A percentile compares a stretch with the other conserved stretches of the same genome.
These are phyloP conservation scores for Helicolenus hilgendorfi DNA, from an alignment of 2,797 vertebrate species.

Conservation along the genomic window DNA sequence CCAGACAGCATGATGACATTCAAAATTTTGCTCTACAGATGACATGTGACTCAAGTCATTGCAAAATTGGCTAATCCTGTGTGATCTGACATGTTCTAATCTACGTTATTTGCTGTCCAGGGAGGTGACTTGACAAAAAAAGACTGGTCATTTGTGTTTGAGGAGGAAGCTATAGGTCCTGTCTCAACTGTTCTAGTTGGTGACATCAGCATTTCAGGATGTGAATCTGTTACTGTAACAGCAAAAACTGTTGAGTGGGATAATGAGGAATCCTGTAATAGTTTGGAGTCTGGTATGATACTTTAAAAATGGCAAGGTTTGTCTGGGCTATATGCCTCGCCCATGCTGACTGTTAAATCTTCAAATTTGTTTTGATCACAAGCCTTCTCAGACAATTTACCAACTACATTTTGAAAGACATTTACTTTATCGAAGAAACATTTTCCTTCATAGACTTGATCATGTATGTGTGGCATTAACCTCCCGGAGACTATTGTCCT, in stretches of 20 bases:
- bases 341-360: background rate
- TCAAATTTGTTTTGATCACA: background rate
- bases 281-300: background rate
- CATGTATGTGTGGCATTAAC: conserved; percentile 20
- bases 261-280: background rate
- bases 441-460: conserved; percentile 32
- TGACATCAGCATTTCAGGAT: conserved; percentile 1
- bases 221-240: background rate
- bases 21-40: conserved; percentile 41
- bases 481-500: background rate
- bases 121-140: conserved; percentile 22
- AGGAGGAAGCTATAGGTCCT: background rate
- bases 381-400: background rate
- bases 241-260: background rate
- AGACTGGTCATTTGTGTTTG: conserved; percentile 8
- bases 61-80: background rate
- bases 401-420: background rate
- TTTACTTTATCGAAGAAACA: background rate
- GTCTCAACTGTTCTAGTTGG: background rate
- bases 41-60: conserved; percentile 72
- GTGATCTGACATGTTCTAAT: conserved; percentile 9
- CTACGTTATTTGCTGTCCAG: conserved; percentile 1
- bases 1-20: conserved; percentile 53
- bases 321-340: background rate
- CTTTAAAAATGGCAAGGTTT: background rate